phyloP scores from a whole-genome alignment of 2,113 vertebrate genomes.

The Erpornis zantholeuca region DNA sequence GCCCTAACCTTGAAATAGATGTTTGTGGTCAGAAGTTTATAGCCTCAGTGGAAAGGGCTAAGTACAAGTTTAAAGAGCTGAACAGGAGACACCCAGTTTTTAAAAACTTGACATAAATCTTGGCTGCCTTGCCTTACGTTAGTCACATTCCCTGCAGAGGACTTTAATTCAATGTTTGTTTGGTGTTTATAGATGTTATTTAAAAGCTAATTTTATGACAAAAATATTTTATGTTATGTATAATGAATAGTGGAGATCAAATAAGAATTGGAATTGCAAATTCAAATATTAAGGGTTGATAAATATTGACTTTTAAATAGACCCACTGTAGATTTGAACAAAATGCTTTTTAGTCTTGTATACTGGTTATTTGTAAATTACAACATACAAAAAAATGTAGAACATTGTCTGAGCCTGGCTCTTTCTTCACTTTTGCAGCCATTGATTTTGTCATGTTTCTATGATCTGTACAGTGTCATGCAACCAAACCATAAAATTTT shows the following conservation, averaged over 20 bases:
- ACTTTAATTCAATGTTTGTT: background rate
- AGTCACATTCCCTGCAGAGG: background rate
- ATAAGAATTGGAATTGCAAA: conserved; percentile 37
- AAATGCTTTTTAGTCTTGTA: background rate
- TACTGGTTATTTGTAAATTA: background rate
- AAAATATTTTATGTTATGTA: background rate
- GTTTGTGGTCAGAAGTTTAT: conserved; percentile 5
- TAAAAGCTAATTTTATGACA: background rate
- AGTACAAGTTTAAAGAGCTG: background rate
- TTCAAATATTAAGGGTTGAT: conserved; percentile 18
- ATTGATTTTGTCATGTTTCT: background rate
- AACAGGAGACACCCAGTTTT: background rate
- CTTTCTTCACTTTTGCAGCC: background rate
- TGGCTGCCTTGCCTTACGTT: background rate
- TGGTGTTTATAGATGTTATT: background rate
- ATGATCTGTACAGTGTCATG: background rate
- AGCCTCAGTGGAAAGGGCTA: background rate
- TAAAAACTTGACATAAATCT: conserved; percentile 29
- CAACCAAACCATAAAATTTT: background rate
- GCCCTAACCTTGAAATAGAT: conserved; percentile 7
- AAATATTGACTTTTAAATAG: conserved; percentile 46
- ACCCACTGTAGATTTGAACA: background rate
- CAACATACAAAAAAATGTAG: background rate
- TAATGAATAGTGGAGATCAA: conserved; percentile 30
- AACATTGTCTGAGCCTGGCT: background rate